These are phyloP conservation scores for Silurus asotus DNA, from an alignment of 2,113 vertebrate genomes.

Conservation along the genomic window DNA sequence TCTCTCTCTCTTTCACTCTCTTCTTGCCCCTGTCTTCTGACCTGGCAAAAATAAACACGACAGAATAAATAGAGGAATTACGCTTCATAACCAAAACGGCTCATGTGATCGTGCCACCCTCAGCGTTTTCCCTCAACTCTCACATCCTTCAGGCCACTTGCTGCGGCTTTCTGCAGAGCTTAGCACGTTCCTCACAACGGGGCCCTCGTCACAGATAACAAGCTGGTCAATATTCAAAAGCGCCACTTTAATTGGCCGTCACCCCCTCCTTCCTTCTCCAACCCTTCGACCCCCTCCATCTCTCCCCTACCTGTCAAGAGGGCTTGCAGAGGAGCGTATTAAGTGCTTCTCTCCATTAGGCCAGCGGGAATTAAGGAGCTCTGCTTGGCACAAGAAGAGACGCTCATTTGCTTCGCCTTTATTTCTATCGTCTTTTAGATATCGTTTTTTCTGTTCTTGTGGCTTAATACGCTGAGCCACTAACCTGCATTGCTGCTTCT, in stretches of 20 bases:
- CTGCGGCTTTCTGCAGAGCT: slow-evolving; percentile 60
- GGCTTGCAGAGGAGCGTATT: slow-evolving; percentile 28
- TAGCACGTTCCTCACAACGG: slow-evolving; percentile 61
- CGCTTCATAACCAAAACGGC: slow-evolving; percentile 52
- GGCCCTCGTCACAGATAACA: slow-evolving; percentile 52
- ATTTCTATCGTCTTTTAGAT: slow-evolving; percentile 11
- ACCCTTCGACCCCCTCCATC: background rate
- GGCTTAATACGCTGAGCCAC: background rate
- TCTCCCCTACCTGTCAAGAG: slow-evolving; percentile 38
- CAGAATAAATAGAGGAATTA: slow-evolving; percentile 55
- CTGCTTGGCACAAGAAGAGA: slow-evolving; percentile 28
- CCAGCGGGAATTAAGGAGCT: slow-evolving; percentile 36
- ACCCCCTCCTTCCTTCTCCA: background rate
- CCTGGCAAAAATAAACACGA: slow-evolving; percentile 48
- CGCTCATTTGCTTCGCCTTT: slow-evolving; percentile 40
- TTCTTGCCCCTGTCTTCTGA: slow-evolving; percentile 46
- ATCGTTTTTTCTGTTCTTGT: background rate
- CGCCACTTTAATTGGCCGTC: slow-evolving; percentile 58
- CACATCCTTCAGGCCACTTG: slow-evolving; percentile 67
- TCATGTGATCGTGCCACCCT: slow-evolving; percentile 58
- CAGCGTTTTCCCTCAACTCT: slow-evolving; percentile 59
- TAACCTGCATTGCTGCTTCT: background rate
- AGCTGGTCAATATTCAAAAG: slow-evolving; percentile 65
- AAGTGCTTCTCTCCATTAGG: slow-evolving; percentile 48
- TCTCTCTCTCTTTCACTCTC: slow-evolving; percentile 27